Conservation (phyloP, 2,888 invertebrate genomes). For the Abrostola tripartita region DNA sequence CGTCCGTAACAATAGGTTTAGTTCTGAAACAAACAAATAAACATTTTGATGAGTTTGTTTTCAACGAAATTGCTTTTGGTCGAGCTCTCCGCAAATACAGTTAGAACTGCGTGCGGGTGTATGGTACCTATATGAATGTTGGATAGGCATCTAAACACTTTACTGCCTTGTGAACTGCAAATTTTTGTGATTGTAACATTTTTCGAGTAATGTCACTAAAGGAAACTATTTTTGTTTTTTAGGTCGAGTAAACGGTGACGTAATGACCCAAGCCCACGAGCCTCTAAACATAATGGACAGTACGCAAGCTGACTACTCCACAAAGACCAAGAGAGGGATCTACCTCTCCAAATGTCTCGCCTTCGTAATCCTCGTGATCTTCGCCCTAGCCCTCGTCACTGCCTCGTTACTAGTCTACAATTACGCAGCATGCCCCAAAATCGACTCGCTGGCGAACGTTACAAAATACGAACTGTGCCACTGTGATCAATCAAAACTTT, state of each 20-base stretch:
- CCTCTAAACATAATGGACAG: slow-evolving; percentile 89
- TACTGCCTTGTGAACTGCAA: too few species aligned
- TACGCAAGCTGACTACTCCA: slow-evolving; percentile 90
- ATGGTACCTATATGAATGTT: slow-evolving; percentile 10
- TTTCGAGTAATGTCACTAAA: too few species aligned
- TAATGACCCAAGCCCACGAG: slow-evolving; percentile 85
- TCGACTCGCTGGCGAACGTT: slow-evolving; percentile 80
- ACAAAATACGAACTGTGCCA: slow-evolving; percentile 82
- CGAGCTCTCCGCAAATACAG: slow-evolving; percentile 32
- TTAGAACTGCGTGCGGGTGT: slow-evolving; percentile 9
- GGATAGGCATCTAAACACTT: neutral
- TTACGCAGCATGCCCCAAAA: slow-evolving; percentile 90
- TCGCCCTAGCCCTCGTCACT: slow-evolving; percentile 90
- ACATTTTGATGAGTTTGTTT: slow-evolving; percentile 52
- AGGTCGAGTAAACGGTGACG: slow-evolving; percentile 83
- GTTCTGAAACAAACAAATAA: slow-evolving; percentile 47
- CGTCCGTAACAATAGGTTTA: slow-evolving; percentile 34
- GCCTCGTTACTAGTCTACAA: slow-evolving; percentile 93
- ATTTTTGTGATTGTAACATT: too few species aligned
- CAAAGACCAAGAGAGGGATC: slow-evolving; percentile 89
- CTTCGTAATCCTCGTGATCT: slow-evolving; percentile 89
- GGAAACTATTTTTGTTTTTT: slow-evolving; percentile 40
- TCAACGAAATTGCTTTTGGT: slow-evolving; percentile 48
- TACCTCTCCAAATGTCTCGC: slow-evolving; percentile 90
- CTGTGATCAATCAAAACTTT: slow-evolving; percentile 79